Evolutionary conservation across 2,113 vertebrate genomes (phyloP).

Genomic region (Hypanus sabinus): DNA sequence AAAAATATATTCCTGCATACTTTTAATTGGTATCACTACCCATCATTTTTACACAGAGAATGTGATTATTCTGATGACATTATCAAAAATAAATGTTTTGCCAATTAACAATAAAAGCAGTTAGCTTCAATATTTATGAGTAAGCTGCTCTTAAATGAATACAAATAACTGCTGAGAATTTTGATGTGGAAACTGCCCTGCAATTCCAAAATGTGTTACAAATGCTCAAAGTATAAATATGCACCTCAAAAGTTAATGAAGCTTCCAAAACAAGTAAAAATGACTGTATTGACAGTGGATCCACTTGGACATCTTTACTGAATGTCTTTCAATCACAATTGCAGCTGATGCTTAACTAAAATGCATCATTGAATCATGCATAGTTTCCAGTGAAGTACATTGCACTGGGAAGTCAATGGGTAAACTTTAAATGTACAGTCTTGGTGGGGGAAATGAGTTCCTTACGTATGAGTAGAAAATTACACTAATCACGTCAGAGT

Average conservation of each 20-base stretch:
- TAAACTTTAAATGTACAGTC: no score
- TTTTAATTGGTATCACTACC: not conserved
- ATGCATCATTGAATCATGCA: not conserved
- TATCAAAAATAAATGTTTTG: not conserved
- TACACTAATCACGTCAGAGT: no score
- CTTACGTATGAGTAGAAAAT: no score
- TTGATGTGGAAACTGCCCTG: not conserved
- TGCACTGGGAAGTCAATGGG: no score
- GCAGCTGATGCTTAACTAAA: not conserved
- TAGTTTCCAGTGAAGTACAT: not conserved
- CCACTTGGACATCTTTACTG: not conserved
- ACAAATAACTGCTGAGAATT: not conserved
- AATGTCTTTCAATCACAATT: not conserved
- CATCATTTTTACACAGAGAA: not conserved
- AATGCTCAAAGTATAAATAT: not conserved
- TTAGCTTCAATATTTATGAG: not conserved
- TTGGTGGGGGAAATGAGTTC: no score
- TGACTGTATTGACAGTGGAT: not conserved
- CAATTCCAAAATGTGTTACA: not conserved
- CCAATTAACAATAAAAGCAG: conserved; percentile 20
- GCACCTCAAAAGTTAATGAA: not conserved
- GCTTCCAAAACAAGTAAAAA: not conserved
- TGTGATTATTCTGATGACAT: not conserved
- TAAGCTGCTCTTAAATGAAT: not conserved
- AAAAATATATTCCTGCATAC: not conserved